Evolutionary conservation across 2,888 invertebrate genomes (phyloP), one percentile per base, ranked within the genome.

Genomic region (Dorcus hopei): DNA sequence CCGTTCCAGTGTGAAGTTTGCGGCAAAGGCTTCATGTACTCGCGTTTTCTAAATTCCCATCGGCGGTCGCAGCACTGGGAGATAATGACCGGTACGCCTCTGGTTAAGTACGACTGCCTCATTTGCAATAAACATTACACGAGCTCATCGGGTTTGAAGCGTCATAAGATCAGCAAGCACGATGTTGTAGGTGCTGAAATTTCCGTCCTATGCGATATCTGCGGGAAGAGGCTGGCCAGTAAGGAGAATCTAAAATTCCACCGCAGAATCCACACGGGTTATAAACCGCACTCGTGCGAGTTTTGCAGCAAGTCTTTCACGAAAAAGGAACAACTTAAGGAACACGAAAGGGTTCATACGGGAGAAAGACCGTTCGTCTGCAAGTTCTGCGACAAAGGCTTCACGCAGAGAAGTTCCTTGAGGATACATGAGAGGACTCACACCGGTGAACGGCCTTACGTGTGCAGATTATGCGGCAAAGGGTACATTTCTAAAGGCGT

Each of bases 371-470:
- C 78, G 5, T 76, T 76, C 61, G 66, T 71, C 38, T 86, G 86
- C 74, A 79, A 82, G 60, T 80, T 81, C 72, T 86, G 86, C 75
- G 81, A 81, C 26, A 85, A 85, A 74, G 83, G 82, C 9, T 86
- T 86, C 78, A 82, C 83, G 39, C 86, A 86, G 76, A 77, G 84
- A 16, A 84, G 84, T 64, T 85, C 85, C 60, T 80, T 86, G 62
- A 85, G 84, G 62, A 85, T 85, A 61, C 87, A 87, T 73, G 85
- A 84, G 74, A 77, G 86, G 70, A 83, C 84, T 69, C 86, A 86
- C 77, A 84, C 83, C 59, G 86, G 86, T 38, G 83, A 84, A 63
- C 79, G 83, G 62, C 86, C 86, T 0, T 86, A 85, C 77, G 78
- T 75, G 54, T 86, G 86, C 72, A 79, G 74, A 59, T 76, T 83